These are phyloP conservation scores for Periparus ater DNA, from an alignment of 2,797 vertebrate species.

Conservation along the genomic window DNA sequence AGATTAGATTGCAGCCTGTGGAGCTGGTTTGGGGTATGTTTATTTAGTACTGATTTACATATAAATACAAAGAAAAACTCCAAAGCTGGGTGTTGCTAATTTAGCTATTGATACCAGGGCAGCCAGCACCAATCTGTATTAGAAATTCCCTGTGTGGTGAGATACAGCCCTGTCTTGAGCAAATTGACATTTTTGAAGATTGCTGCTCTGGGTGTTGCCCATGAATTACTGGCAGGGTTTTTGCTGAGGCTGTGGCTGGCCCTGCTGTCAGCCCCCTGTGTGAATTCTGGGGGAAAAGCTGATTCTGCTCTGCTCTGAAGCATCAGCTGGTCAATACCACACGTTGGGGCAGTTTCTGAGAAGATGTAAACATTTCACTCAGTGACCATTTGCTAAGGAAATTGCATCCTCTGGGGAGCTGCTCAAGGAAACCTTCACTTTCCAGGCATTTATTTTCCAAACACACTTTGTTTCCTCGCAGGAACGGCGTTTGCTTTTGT, in stretches of 20 bases:
- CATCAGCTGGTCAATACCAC: background rate
- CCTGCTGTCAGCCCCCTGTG: background rate
- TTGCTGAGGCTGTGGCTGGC: background rate
- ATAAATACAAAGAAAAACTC: constrained; percentile 4
- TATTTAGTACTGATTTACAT: constrained; percentile 26
- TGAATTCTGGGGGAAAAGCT: background rate
- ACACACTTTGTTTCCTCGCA: background rate
- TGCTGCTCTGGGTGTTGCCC: background rate
- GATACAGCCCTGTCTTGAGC: background rate
- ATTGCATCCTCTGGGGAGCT: background rate
- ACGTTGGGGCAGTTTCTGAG: background rate
- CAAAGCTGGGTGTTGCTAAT: background rate
- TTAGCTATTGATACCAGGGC: background rate
- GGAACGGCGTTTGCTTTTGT: background rate
- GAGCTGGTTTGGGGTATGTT: background rate
- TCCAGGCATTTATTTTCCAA: background rate
- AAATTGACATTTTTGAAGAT: background rate
- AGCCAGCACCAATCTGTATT: background rate
- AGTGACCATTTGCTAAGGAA: background rate
- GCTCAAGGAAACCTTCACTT: background rate
- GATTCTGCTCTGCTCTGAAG: accelerated
- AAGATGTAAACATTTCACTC: background rate
- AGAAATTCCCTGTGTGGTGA: background rate
- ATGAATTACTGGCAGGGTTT: background rate
- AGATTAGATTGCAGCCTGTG: constrained; percentile 19